Conservation (phyloP, 2,797 vertebrate genomes). For the Pogonophryne albipinna region DNA sequence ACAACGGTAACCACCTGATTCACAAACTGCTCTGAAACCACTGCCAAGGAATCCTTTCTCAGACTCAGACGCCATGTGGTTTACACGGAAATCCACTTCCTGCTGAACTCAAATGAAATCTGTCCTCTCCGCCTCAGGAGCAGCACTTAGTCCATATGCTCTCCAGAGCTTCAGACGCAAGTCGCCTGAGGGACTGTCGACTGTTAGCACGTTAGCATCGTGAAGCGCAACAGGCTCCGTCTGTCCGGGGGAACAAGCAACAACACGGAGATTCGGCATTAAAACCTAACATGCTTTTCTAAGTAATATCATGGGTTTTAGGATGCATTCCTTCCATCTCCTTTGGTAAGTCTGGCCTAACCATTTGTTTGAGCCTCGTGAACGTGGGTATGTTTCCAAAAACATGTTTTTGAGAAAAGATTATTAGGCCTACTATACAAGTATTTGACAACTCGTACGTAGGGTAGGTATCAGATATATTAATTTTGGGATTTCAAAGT, state of each 20-base stretch:
- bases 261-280: too few species aligned
- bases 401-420: too few species aligned
- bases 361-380: too few species aligned
- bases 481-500: too few species aligned
- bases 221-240: constrained; percentile 14
- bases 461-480: too few species aligned
- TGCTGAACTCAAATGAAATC: constrained; percentile 10
- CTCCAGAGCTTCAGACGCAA: background rate
- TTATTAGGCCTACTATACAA: too few species aligned
- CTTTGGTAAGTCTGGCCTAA: too few species aligned
- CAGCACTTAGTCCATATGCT: background rate
- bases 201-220: constrained; percentile 1
- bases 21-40: constrained; percentile 20
- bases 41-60: background rate
- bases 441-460: too few species aligned
- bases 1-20: background rate
- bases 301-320: too few species aligned
- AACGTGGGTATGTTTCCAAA: too few species aligned
- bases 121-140: background rate
- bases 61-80: background rate
- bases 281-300: too few species aligned
- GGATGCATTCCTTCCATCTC: too few species aligned
- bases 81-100: constrained; percentile 60
- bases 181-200: background rate
- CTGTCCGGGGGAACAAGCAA: background rate